Conservation (phyloP, 2,113 vertebrate species). For the Colistium nudipinnis region DNA sequence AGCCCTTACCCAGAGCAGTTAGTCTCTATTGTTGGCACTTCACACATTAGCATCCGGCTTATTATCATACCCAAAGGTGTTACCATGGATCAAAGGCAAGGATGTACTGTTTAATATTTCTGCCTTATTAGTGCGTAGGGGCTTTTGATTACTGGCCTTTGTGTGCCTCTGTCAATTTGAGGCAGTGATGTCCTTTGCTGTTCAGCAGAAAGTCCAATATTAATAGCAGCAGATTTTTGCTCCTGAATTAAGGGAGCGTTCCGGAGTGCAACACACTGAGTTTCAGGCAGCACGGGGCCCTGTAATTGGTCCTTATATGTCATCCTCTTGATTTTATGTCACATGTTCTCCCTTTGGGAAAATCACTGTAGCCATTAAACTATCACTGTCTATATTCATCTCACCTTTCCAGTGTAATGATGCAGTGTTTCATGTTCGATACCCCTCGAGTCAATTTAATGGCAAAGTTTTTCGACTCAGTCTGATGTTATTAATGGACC, state of each 20-base stretch:
- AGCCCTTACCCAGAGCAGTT: conserved; percentile 41
- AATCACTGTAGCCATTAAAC: conserved; percentile 54
- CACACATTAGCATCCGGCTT: conserved; percentile 71
- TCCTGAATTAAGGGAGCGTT: conserved; percentile 40
- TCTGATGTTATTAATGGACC: conserved; percentile 1
- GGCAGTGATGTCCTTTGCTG: conserved; percentile 66
- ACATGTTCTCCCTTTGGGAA: conserved; percentile 47
- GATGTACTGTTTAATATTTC: conserved; percentile 78
- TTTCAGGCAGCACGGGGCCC: conserved; percentile 18
- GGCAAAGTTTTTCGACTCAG: not conserved
- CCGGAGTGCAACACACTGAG: conserved; percentile 18
- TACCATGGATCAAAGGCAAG: conserved; percentile 74
- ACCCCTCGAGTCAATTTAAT: conserved; percentile 23
- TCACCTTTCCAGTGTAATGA: conserved; percentile 44
- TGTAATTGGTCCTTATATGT: conserved; percentile 71
- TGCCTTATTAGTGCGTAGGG: conserved; percentile 71
- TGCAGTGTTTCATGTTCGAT: conserved; percentile 25
- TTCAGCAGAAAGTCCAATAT: conserved; percentile 70
- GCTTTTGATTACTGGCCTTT: conserved; percentile 76
- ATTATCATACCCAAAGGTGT: conserved; percentile 78
- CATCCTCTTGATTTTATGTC: conserved; percentile 61
- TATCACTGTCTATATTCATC: conserved; percentile 45
- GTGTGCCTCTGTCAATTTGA: conserved; percentile 71
- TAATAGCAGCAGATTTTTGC: conserved; percentile 53
- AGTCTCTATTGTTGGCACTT: conserved; percentile 61